phyloP scores from a whole-genome alignment of 2,888 invertebrate species.

The Digitonthophagus gazella region DNA sequence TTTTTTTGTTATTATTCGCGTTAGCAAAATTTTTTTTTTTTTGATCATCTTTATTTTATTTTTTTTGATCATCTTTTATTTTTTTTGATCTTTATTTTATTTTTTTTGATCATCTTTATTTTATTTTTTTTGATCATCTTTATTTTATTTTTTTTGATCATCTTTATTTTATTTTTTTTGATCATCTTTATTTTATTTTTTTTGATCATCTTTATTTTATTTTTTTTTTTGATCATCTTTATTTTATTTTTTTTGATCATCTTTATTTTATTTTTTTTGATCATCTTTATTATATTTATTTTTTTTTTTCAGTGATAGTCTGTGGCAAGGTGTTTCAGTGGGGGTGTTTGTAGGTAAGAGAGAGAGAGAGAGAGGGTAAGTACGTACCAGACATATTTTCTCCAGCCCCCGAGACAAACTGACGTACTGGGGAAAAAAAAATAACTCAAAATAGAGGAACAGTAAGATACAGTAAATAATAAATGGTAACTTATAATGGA shows the following conservation, averaged over 20 bases:
- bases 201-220: not conserved
- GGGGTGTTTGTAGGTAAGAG: not conserved
- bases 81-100: slow-evolving; percentile 43
- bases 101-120: slow-evolving; percentile 24
- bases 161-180: too few relatives aligned
- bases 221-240: slow-evolving; percentile 44
- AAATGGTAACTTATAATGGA: slow-evolving; percentile 32
- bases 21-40: too few relatives aligned
- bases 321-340: slow-evolving; percentile 14
- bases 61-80: too few relatives aligned
- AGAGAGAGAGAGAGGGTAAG: slow-evolving; percentile 45
- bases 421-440: slow-evolving; percentile 55
- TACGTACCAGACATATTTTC: slow-evolving; percentile 56
- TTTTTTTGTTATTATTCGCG: slow-evolving; percentile 26
- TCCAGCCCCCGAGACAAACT: slow-evolving; percentile 56
- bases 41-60: too few relatives aligned
- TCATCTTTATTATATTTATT: too few relatives aligned
- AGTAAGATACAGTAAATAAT: slow-evolving; percentile 48
- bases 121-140: too few relatives aligned
- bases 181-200: too few relatives aligned
- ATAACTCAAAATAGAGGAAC: slow-evolving; percentile 55
- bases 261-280: too few relatives aligned
- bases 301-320: slow-evolving; percentile 36
- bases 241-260: too few relatives aligned
- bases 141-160: too few relatives aligned